A percentile compares a stretch with the other conserved stretches of the same genome.
These are phyloP conservation scores for Channallabes apus DNA, from an alignment of 2,797 vertebrate genomes.

Conservation along the genomic window DNA sequence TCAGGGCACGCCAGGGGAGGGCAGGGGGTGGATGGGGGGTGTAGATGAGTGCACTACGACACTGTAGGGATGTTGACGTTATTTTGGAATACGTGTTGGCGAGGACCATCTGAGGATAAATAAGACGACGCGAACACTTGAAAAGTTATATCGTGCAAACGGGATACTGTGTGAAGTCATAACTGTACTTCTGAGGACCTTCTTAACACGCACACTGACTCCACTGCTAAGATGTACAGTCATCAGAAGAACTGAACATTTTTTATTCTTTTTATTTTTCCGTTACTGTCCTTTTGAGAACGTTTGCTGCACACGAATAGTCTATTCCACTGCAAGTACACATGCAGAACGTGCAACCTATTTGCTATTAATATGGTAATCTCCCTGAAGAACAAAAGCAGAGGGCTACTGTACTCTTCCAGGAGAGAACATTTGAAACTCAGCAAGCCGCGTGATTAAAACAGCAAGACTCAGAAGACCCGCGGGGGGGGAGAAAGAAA, in stretches of 20 bases:
- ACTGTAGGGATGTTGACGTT: neutral
- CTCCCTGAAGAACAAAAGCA: conserved; percentile 19
- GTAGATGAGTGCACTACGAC: conserved; percentile 1
- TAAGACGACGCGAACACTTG: too few species aligned
- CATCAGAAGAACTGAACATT: neutral
- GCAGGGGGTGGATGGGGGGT: too few species aligned
- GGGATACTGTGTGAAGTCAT: neutral
- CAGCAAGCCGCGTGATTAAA: conserved; percentile 38
- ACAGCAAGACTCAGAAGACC: conserved; percentile 25
- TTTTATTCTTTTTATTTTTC: neutral
- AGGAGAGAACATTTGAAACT: conserved; percentile 35
- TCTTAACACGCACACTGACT: neutral
- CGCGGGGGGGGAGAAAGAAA: neutral
- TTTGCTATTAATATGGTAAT: conserved; percentile 36
- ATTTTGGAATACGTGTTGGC: neutral
- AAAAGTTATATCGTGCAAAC: neutral
- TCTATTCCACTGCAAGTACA: neutral
- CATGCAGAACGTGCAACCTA: neutral
- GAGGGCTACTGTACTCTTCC: conserved; percentile 5
- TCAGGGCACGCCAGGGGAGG: neutral
- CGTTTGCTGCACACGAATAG: neutral
- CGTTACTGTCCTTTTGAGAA: neutral
- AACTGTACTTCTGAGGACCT: neutral
- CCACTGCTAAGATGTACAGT: neutral
- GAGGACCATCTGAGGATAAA: neutral